Conservation (phyloP, 2,888 invertebrate species). For the Andrena bucephala region DNA sequence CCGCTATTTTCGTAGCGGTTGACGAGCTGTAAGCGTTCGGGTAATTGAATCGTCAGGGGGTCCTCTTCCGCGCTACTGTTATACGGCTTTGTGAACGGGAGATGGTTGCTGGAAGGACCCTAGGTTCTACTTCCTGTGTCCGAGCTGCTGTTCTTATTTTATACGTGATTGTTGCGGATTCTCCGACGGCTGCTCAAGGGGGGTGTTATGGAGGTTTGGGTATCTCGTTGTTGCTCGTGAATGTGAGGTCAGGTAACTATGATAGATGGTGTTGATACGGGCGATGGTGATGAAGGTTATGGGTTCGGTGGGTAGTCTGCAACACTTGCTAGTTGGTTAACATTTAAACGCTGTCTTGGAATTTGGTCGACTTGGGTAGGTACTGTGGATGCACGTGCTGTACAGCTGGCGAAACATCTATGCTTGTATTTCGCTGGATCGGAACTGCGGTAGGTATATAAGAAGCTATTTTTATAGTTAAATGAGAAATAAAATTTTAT, state of each 20-base stretch:
- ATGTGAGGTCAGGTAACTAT: not conserved
- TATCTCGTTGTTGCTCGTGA: not conserved
- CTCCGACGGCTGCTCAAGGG: not conserved
- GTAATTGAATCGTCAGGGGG: conserved; percentile 51
- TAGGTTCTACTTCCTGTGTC: not conserved
- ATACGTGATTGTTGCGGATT: not conserved
- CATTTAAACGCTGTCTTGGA: not conserved
- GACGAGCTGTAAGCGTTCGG: conserved; percentile 42
- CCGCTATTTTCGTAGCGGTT: conserved; percentile 34
- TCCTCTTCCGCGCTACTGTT: not conserved
- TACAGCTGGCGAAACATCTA: not conserved
- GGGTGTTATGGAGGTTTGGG: not conserved
- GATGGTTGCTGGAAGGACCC: not conserved
- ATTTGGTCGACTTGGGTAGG: not conserved
- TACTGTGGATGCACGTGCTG: not conserved
- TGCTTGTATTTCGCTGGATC: not conserved
- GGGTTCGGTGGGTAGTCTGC: not conserved
- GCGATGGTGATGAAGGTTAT: not conserved
- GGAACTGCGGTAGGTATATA: no score
- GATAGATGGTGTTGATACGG: not conserved
- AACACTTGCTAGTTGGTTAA: not conserved
- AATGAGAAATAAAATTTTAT: no score
- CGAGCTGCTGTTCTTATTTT: not conserved
- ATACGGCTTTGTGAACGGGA: not conserved
- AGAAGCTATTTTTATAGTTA: no score